Evolutionary conservation across 2,797 vertebrate genomes (phyloP).

Genomic region (Champsocephalus gunnari): DNA sequence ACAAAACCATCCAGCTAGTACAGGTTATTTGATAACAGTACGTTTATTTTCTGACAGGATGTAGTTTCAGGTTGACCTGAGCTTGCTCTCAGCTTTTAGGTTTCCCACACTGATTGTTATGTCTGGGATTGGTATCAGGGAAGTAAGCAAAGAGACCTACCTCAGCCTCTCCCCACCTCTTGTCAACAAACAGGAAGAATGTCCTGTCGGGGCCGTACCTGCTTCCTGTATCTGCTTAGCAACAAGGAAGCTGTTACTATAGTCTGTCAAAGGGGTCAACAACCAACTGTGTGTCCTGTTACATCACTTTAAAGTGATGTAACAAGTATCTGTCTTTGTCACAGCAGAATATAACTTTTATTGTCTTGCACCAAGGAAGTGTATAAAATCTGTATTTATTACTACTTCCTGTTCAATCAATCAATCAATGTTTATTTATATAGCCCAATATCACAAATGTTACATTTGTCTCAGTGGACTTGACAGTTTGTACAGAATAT

Average conservation of each 20-base stretch:
- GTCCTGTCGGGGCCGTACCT: slow-evolving; percentile 8
- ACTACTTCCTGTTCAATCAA: not conserved
- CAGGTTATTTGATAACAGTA: not conserved
- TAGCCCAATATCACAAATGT: too few relatives aligned
- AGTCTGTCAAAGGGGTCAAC: slow-evolving; percentile 21
- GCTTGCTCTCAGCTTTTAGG: slow-evolving; percentile 8
- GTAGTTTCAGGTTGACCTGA: slow-evolving; percentile 5
- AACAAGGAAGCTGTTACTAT: slow-evolving; percentile 32
- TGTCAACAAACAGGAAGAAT: slow-evolving; percentile 53
- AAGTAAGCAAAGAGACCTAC: slow-evolving; percentile 12
- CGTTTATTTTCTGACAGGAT: slow-evolving; percentile 20
- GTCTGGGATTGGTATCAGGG: slow-evolving; percentile 1
- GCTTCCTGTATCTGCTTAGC: slow-evolving; percentile 45
- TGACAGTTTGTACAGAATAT: too few relatives aligned
- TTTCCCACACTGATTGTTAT: slow-evolving; percentile 15
- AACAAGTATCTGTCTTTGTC: not conserved
- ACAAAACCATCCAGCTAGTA: not conserved
- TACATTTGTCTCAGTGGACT: too few relatives aligned
- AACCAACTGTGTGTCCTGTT: slow-evolving; percentile 10
- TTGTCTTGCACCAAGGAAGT: not conserved
- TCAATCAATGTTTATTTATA: too few relatives aligned
- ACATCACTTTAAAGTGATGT: not conserved
- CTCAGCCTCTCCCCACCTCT: slow-evolving; percentile 6
- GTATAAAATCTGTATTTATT: not conserved
- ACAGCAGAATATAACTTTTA: not conserved